phyloP scores from a whole-genome alignment of 2,113 vertebrate genomes.

The Geococcyx californianus region DNA sequence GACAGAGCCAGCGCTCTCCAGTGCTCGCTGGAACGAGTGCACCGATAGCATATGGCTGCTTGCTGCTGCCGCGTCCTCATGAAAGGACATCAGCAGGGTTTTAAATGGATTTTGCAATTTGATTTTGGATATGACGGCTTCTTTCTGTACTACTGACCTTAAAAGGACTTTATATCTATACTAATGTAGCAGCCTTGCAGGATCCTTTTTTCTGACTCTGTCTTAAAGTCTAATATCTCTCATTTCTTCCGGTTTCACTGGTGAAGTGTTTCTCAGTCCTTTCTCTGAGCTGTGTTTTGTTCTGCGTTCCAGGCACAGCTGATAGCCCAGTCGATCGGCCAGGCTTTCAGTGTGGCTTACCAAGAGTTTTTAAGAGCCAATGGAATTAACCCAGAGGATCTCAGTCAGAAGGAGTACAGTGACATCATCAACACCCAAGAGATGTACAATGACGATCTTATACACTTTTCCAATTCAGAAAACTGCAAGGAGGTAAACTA shows the following conservation, averaged over 20 bases:
- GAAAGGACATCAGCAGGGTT: background rate
- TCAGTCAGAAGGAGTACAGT: slow-evolving; percentile 99
- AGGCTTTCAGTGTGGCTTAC: slow-evolving; percentile 98
- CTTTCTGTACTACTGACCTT: background rate
- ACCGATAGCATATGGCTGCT: slow-evolving; percentile 15
- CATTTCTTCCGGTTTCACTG: background rate
- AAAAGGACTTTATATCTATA: background rate
- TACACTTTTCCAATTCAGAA: slow-evolving; percentile 98
- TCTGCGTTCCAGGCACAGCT: slow-evolving; percentile 87
- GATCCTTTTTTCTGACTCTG: background rate
- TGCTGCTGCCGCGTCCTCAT: background rate
- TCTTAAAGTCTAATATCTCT: background rate
- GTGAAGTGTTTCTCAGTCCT: background rate
- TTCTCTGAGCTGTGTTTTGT: background rate
- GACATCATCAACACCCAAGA: slow-evolving; percentile 99
- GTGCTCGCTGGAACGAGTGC: background rate
- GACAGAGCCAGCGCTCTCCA: background rate
- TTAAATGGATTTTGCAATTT: background rate
- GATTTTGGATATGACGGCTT: background rate
- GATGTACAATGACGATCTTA: slow-evolving; percentile 99
- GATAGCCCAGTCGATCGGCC: slow-evolving; percentile 97
- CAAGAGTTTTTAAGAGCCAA: slow-evolving; percentile 98
- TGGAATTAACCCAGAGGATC: slow-evolving; percentile 97
- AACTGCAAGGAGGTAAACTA: slow-evolving; percentile 95
- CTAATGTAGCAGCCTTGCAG: background rate